Percentiles rank a stretch among this genome's conserved stretches.
These are phyloP conservation scores for Eupithecia inturbata DNA, from an alignment of 2,888 invertebrate species.

Conservation along the genomic window DNA sequence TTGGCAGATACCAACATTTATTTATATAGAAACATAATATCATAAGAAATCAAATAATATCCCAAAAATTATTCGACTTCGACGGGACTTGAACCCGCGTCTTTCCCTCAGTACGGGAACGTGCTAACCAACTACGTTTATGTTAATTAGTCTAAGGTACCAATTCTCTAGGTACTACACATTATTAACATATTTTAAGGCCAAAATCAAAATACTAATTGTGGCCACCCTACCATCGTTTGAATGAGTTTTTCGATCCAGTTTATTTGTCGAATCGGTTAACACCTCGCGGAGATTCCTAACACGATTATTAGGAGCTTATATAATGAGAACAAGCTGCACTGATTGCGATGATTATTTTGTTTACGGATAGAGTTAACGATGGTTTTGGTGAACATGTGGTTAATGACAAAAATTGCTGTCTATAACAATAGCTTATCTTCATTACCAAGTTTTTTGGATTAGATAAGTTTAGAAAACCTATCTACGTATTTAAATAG, in stretches of 20 bases:
- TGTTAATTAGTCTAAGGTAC: no score
- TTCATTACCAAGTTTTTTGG: neutral
- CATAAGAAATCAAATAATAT: no score
- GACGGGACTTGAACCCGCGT: no score
- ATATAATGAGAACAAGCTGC: slow-evolving; percentile 39
- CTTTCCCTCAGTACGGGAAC: no score
- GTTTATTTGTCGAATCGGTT: slow-evolving; percentile 40
- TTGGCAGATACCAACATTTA: no score
- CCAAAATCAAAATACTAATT: neutral
- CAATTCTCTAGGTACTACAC: no score
- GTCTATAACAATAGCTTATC: no score
- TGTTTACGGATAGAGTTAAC: slow-evolving; percentile 11
- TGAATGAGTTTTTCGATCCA: slow-evolving; percentile 36
- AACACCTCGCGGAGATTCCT: slow-evolving; percentile 39
- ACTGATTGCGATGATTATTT: slow-evolving; percentile 39
- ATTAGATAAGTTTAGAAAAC: neutral
- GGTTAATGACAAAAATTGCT: neutral
- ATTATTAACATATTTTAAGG: no score
- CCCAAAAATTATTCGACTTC: no score
- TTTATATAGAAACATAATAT: no score
- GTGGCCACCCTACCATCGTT: slow-evolving; percentile 29
- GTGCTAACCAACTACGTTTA: no score
- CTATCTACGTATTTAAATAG: no score
- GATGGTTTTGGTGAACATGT: neutral
- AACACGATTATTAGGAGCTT: slow-evolving; percentile 34